Evolutionary conservation across 1,140 invertebrate genomes (phyloP).

Genomic region (Cydia fagiglandana): DNA sequence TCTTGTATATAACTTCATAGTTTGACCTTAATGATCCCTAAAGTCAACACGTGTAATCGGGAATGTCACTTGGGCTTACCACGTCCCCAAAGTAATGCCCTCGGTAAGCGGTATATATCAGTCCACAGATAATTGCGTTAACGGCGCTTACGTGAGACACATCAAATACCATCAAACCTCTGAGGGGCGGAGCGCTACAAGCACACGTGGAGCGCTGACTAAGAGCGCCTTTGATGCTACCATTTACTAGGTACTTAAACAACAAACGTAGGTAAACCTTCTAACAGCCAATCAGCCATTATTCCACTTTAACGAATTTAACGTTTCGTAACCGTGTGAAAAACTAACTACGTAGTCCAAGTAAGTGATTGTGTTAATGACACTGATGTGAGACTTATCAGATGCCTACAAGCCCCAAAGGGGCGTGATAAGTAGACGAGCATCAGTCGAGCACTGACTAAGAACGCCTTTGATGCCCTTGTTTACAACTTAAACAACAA

Average conservation of each 20-base stretch:
- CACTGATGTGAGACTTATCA: too few relatives aligned
- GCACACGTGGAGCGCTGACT: not conserved
- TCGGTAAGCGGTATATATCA: not conserved
- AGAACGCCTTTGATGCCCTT: slow-evolving; percentile 26
- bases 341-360: too few relatives aligned
- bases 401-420: too few relatives aligned
- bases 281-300: not conserved
- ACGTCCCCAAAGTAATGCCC: not conserved
- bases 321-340: too few relatives aligned
- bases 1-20: not conserved
- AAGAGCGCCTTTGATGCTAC: slow-evolving; percentile 20
- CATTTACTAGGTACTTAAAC: slow-evolving; percentile 31
- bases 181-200: not conserved
- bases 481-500: slow-evolving; percentile 24
- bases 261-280: not conserved
- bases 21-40: not conserved
- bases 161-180: slow-evolving; percentile 4
- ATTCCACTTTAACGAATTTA: too few relatives aligned
- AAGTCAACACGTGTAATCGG: not conserved
- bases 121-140: not conserved
- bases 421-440: not conserved
- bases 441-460: not conserved
- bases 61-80: not conserved
- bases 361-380: too few relatives aligned
- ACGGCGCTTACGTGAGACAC: not conserved